Evolutionary conservation across 2,113 vertebrate genomes (phyloP).

Genomic region (Mastomys natalensis): DNA sequence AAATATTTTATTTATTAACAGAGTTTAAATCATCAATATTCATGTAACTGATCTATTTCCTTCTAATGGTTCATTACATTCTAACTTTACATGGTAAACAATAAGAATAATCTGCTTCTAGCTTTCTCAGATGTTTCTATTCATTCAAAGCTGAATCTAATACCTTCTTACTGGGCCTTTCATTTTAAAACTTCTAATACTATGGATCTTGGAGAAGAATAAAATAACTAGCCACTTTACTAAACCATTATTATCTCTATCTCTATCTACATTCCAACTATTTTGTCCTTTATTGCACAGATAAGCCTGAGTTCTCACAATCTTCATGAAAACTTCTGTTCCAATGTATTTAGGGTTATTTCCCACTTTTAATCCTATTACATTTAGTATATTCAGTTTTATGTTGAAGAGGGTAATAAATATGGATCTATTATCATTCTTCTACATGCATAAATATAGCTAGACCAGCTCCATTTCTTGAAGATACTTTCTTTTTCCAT

Average conservation of each 20-base stretch:
- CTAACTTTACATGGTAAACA: slow-evolving; percentile 21
- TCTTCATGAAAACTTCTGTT: neutral
- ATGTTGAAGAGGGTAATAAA: too few species aligned
- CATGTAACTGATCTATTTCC: neutral
- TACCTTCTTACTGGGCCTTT: neutral
- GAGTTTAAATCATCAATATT: slow-evolving; percentile 19
- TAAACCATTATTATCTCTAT: neutral
- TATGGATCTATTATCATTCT: too few species aligned
- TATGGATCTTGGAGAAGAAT: neutral
- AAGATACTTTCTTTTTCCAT: too few species aligned
- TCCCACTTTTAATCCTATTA: too few species aligned
- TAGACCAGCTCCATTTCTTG: too few species aligned
- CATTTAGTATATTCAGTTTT: too few species aligned
- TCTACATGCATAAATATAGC: too few species aligned
- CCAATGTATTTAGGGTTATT: too few species aligned
- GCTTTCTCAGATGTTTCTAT: slow-evolving; percentile 4
- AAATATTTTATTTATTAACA: neutral
- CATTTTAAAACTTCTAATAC: slow-evolving; percentile 32
- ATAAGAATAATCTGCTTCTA: neutral
- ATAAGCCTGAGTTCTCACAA: neutral
- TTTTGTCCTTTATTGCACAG: neutral
- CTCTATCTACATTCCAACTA: neutral
- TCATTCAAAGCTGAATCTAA: neutral
- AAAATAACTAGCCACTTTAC: neutral
- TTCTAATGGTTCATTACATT: slow-evolving; percentile 30